Percentiles rank a stretch among this genome's conserved stretches.
phyloP scores from a whole-genome alignment of 2,888 invertebrate genomes.

The Atherix ibis region DNA sequence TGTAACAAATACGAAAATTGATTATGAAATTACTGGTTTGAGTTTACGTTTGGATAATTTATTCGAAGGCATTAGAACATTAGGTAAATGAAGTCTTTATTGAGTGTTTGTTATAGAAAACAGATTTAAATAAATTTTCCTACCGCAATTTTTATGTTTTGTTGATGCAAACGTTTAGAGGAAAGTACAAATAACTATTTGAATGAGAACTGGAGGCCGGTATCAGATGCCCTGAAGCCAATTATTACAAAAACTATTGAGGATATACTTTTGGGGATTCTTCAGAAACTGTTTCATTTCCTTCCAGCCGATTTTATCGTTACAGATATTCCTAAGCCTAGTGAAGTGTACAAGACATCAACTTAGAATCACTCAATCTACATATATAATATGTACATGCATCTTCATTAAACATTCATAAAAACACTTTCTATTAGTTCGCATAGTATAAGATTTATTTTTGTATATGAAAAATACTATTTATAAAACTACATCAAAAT shows the following conservation, averaged over 20 bases:
- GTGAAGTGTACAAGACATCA: constrained; percentile 3
- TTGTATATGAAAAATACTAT: no score
- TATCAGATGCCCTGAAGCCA: constrained; percentile 47
- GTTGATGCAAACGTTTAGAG: constrained; percentile 33
- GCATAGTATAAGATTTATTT: no score
- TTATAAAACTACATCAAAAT: no score
- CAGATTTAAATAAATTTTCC: background rate
- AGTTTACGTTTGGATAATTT: constrained; percentile 47
- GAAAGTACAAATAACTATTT: constrained; percentile 50
- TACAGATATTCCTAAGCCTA: constrained; percentile 36
- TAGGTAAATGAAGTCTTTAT: constrained; percentile 9
- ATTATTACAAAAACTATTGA: constrained; percentile 49
- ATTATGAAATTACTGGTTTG: constrained; percentile 45
- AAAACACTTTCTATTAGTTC: no score
- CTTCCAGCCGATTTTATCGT: constrained; percentile 52
- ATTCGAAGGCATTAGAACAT: constrained; percentile 27
- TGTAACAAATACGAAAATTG: constrained; percentile 44
- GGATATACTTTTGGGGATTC: constrained; percentile 44
- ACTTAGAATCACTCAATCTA: no score
- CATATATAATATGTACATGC: no score
- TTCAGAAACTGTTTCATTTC: constrained; percentile 46
- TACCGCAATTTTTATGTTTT: background rate
- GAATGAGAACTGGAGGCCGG: constrained; percentile 53
- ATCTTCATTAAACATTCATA: no score
- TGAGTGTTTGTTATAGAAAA: no score